phyloP scores from a whole-genome alignment of 2,888 invertebrate species.

The Sarcophaga caerulescens region DNA sequence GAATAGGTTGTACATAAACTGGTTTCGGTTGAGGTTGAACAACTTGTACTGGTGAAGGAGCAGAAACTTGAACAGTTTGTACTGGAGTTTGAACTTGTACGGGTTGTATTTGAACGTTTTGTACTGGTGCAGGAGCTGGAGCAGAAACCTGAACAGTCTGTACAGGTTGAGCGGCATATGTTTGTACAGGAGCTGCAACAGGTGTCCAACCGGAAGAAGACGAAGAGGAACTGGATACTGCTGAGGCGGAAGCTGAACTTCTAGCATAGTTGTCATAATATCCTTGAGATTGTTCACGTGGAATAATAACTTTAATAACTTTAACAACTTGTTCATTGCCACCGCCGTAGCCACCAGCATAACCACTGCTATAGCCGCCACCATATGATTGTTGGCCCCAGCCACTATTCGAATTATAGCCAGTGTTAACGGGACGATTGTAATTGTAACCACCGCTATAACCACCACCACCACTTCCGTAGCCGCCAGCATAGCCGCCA shows the following conservation, averaged over 20 bases:
- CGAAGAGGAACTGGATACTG: constrained; percentile 55
- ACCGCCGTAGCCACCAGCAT: constrained; percentile 34
- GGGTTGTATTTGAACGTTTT: constrained; percentile 49
- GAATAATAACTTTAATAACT: constrained; percentile 69
- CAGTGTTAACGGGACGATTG: constrained; percentile 60
- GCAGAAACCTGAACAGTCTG: constrained; percentile 27
- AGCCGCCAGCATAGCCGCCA: constrained; percentile 18
- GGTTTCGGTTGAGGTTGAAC: constrained; percentile 38
- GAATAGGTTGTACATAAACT: neutral
- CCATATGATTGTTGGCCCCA: constrained; percentile 64
- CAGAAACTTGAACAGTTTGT: neutral
- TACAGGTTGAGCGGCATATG: constrained; percentile 32
- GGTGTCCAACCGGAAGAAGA: constrained; percentile 57
- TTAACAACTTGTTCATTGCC: constrained; percentile 57
- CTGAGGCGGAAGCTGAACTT: constrained; percentile 32
- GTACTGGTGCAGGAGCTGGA: constrained; percentile 24
- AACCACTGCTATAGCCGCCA: constrained; percentile 49
- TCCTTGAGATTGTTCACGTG: constrained; percentile 55
- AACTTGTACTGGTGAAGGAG: constrained; percentile 43
- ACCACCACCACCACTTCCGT: neutral
- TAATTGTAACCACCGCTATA: constrained; percentile 42
- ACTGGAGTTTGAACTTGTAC: constrained; percentile 27
- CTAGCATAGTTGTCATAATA: constrained; percentile 46
- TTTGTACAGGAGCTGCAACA: constrained; percentile 43
- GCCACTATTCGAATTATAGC: constrained; percentile 52